Conservation (phyloP, 2,888 invertebrate genomes). For the Molanna angustata region DNA sequence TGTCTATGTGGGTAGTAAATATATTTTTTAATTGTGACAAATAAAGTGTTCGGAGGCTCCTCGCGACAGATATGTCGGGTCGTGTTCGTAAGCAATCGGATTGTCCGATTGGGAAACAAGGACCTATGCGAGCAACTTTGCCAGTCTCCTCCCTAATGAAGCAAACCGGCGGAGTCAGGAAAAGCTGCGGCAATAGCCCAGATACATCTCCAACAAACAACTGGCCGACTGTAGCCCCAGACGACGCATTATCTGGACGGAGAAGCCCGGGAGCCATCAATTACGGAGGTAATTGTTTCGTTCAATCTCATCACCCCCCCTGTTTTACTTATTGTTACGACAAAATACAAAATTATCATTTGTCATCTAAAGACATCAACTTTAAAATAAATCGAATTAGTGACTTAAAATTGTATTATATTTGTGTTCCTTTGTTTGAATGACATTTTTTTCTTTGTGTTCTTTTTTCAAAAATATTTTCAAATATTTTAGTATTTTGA, state of each 20-base stretch:
- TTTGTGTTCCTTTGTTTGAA: too few relatives aligned
- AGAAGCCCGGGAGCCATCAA: constrained; percentile 71
- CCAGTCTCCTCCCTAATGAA: constrained; percentile 72
- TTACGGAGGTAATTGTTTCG: constrained; percentile 60
- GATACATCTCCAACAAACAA: constrained; percentile 64
- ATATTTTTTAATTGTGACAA: constrained; percentile 15
- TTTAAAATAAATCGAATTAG: too few relatives aligned
- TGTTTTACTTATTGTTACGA: too few relatives aligned
- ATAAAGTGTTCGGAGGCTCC: too few relatives aligned
- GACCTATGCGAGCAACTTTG: constrained; percentile 74
- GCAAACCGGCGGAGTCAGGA: constrained; percentile 59
- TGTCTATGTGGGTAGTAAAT: constrained; percentile 15
- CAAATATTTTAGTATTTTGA: too few relatives aligned
- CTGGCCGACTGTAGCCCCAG: constrained; percentile 69
- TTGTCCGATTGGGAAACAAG: constrained; percentile 57
- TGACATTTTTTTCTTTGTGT: too few relatives aligned
- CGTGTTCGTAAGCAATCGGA: constrained; percentile 67
- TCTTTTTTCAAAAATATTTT: too few relatives aligned
- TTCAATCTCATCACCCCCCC: too few relatives aligned
- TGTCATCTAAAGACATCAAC: too few relatives aligned
- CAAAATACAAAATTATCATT: too few relatives aligned
- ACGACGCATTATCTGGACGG: constrained; percentile 66
- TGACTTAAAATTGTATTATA: too few relatives aligned
- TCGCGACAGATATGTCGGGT: constrained; percentile 62
- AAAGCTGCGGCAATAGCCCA: constrained; percentile 61